phyloP scores from a whole-genome alignment of 2,113 vertebrate genomes.

The Archilochus colubris region DNA sequence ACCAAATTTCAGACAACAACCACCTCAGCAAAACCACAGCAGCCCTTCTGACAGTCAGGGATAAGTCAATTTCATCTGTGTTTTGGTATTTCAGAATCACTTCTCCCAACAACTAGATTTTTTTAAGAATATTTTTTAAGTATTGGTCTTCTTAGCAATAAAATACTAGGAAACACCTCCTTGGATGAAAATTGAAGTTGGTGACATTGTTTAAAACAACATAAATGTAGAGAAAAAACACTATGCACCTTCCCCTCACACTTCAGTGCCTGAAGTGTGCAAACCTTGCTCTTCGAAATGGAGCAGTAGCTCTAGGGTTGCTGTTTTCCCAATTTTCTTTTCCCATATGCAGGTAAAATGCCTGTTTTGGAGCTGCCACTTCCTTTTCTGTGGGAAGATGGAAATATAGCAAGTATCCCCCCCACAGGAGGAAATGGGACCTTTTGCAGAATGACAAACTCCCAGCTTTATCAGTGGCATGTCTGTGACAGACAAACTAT shows the following conservation, averaged over 20 bases:
- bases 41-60: background rate
- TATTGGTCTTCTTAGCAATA: background rate
- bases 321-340: background rate
- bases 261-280: background rate
- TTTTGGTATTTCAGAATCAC: background rate
- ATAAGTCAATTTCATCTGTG: background rate
- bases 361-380: background rate
- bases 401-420: background rate
- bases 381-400: background rate
- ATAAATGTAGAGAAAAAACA: background rate
- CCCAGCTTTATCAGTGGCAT: background rate
- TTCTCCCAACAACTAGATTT: background rate
- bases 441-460: background rate
- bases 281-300: background rate
- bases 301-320: background rate
- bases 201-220: background rate
- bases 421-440: background rate
- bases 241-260: accelerated
- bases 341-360: background rate
- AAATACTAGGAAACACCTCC: background rate
- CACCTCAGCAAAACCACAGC: background rate
- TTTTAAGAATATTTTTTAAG: background rate
- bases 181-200: background rate
- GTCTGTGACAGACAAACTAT: constrained; percentile 13
- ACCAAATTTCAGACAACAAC: background rate